Evolutionary conservation across 37 sponge, comb jelly and placozoan species (phyloP).

Genomic region (Beroe forskalii): DNA sequence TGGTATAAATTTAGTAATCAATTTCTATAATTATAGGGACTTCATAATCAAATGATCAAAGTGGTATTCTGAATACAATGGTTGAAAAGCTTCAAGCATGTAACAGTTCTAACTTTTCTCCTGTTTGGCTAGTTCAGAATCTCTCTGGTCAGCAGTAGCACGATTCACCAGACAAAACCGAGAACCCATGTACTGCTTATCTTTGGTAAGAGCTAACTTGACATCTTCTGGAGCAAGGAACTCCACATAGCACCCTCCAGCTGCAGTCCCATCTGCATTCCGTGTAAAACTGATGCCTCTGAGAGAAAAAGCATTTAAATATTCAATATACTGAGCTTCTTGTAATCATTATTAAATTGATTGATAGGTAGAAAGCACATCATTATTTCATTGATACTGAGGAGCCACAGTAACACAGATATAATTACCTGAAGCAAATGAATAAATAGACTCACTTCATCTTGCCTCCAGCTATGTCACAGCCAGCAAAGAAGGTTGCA

Average conservation of each 20-base stretch:
- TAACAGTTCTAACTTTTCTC: neutral
- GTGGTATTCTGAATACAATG: no score
- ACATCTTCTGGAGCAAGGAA: conserved; percentile 8
- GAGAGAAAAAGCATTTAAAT: neutral
- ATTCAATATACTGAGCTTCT: no score
- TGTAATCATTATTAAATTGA: no score
- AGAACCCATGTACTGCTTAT: conserved; percentile 48
- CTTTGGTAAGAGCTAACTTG: conserved; percentile 23
- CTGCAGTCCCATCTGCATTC: conserved; percentile 12
- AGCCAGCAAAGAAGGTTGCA: conserved; percentile 43
- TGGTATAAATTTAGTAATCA: no score
- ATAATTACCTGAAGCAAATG: neutral
- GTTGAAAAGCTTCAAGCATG: neutral
- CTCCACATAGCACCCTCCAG: conserved; percentile 49
- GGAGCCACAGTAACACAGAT: neutral
- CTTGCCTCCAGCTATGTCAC: conserved; percentile 48
- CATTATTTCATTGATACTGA: no score
- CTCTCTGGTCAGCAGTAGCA: neutral
- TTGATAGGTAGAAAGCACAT: no score
- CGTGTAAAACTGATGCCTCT: conserved; percentile 14
- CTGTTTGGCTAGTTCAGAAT: neutral
- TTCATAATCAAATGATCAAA: no score
- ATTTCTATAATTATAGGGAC: no score
- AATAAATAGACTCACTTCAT: conserved; percentile 10
- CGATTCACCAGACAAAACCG: conserved; percentile 21